Conservation (phyloP, 2,797 vertebrate genomes). For the Galagoides demidoff region DNA sequence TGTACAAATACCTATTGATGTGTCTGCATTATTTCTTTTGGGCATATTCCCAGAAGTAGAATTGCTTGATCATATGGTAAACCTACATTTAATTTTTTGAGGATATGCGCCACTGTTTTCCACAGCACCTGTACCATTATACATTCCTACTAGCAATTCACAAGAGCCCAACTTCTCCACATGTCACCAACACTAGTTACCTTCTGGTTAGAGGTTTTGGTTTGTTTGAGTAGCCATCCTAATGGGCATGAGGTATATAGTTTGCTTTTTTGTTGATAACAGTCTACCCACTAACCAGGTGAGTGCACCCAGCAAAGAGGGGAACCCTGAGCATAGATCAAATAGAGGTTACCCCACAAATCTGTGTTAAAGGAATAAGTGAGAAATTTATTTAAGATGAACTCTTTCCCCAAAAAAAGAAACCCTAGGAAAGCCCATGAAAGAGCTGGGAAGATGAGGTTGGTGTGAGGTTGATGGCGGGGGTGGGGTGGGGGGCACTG, state of each 20-base stretch:
- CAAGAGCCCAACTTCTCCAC: background rate
- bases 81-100: background rate
- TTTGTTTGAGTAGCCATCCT: background rate
- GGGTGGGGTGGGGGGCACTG: background rate
- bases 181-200: background rate
- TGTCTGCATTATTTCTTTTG: background rate
- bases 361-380: background rate
- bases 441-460: background rate
- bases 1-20: background rate
- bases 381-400: background rate
- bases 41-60: background rate
- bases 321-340: background rate
- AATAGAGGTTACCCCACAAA: background rate
- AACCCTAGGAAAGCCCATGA: background rate
- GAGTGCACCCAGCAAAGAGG: background rate
- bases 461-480: background rate
- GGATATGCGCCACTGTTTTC: background rate
- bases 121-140: background rate
- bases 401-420: rapidly evolving
- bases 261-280: conserved; percentile 4
- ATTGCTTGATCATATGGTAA: background rate
- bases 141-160: background rate
- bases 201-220: background rate
- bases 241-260: background rate
- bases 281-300: background rate